Base-by-base conservation (phyloP, 1,140 invertebrate genomes). In the Eriosoma lanigerum region DNA sequence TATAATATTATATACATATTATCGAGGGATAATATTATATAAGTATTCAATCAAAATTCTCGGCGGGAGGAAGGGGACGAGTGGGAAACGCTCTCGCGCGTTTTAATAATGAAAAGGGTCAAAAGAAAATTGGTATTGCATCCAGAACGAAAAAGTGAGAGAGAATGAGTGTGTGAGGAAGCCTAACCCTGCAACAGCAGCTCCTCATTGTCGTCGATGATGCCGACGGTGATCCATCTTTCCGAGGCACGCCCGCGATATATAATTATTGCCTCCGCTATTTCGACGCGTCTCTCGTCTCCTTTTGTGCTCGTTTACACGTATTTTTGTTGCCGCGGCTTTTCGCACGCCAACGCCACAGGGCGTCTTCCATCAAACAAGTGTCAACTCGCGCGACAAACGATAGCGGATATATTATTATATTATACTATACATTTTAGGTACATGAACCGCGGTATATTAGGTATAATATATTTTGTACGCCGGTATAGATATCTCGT, bases 11-110 rank as follows among this genome's bases (percentile, higher is more conserved):
- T n/a, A n/a, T n/a, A n/a, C n/a, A n/a, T n/a, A n/a, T n/a, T n/a
- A n/a, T n/a, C n/a, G n/a, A n/a, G n/a, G 72, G 72, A n/a, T n/a
- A n/a, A n/a, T n/a, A n/a, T n/a, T 38, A 56, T 58, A 38, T 76
- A 76, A 76, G 73, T 76, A 76, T 78, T 78, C 75, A 78, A 78
- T 78, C 75, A 78, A 78, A 78, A 78, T 78, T 78, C 56, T 62
- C 75, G 75, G 54, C 54, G 32, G 66, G 66, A 72, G 68, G 52
- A 38, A 38, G n/a, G n/a, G n/a, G n/a, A n/a, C n/a, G n/a, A n/a
- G 32, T 38, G 68, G 24, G 52, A 72, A 72, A 72, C 68, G 68
- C 46, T 72, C 68, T 19, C 68, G 32, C 38, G 73, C 73, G 75
- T 78, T 78, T 78, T 56, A 62, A 78, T 78, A 78, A 78, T 62